Evolutionary conservation across 1,140 invertebrate genomes (phyloP).

Genomic region (Aethina tumida): DNA sequence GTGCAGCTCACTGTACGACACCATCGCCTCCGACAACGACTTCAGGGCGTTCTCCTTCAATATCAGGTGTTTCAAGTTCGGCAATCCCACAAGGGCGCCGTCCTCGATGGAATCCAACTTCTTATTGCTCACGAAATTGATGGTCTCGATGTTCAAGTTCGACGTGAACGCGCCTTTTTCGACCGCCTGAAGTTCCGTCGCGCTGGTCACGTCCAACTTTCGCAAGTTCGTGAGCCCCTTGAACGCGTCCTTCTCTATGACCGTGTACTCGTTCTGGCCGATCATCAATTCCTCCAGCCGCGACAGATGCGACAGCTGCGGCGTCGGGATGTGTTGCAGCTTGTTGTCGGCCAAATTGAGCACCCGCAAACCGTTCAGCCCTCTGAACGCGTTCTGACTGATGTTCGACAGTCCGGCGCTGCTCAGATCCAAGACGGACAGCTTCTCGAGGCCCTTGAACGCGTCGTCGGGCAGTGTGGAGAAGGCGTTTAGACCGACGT

Average conservation of each 20-base stretch:
- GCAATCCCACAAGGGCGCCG: conserved; percentile 62
- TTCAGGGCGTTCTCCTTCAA: conserved; percentile 69
- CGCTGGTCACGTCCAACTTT: conserved; percentile 65
- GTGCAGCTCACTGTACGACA: conserved; percentile 67
- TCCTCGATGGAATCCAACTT: conserved; percentile 59
- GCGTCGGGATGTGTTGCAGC: conserved; percentile 61
- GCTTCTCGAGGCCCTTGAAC: conserved; percentile 61
- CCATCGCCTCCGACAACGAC: conserved; percentile 61
- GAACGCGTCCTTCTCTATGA: conserved; percentile 59
- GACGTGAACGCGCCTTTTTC: conserved; percentile 66
- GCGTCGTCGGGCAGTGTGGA: conserved; percentile 59
- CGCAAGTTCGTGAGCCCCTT: conserved; percentile 65
- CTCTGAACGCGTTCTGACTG: conserved; percentile 61
- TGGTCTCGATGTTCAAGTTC: conserved; percentile 69
- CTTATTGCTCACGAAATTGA: conserved; percentile 68
- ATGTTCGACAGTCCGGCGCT: conserved; percentile 70
- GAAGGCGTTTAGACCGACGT: conserved; percentile 75
- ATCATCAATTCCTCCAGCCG: conserved; percentile 69
- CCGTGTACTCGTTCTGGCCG: conserved; percentile 70
- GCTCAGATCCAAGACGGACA: conserved; percentile 68
- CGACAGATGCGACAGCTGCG: conserved; percentile 55
- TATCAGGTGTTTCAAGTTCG: conserved; percentile 63
- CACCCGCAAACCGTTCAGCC: conserved; percentile 58
- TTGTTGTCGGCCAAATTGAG: conserved; percentile 72
- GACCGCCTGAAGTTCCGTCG: conserved; percentile 55